phyloP scores from a whole-genome alignment of 2,113 vertebrate species.

The Xiphias gladius region DNA sequence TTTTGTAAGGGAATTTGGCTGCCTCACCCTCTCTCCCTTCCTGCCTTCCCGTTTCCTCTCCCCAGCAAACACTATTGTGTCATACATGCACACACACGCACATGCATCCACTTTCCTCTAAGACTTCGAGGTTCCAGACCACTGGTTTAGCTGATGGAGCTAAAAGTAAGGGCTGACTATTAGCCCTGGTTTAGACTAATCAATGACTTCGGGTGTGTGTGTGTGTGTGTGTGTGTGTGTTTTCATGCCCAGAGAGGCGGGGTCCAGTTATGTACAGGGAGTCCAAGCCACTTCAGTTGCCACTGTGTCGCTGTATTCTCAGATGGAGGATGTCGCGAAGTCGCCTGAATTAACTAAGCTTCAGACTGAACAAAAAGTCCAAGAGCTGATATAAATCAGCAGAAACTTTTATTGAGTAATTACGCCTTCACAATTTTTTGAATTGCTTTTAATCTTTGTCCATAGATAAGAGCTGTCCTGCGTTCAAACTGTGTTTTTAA shows the following conservation, averaged over 20 bases:
- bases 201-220: slow-evolving; percentile 63
- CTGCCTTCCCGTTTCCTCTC: slow-evolving; percentile 54
- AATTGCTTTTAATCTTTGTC: background rate
- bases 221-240: slow-evolving; percentile 38
- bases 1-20: slow-evolving; percentile 3
- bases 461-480: background rate
- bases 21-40: slow-evolving; percentile 35
- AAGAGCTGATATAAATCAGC: slow-evolving; percentile 7
- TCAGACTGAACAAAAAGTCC: background rate
- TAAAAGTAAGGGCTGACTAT: slow-evolving; percentile 75
- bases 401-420: background rate
- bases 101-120: background rate
- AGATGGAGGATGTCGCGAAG: background rate
- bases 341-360: background rate
- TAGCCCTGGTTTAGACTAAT: slow-evolving; percentile 65
- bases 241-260: slow-evolving; percentile 39
- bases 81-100: background rate
- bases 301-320: slow-evolving; percentile 21
- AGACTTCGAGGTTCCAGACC: slow-evolving; percentile 55
- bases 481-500: background rate
- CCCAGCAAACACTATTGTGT: background rate
- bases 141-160: slow-evolving; percentile 78
- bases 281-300: slow-evolving; percentile 22
- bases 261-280: slow-evolving; percentile 26
- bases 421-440: background rate